These are phyloP conservation scores for Pseudomyrmex concolor DNA, from an alignment of 1,140 invertebrate species.

Conservation along the genomic window DNA sequence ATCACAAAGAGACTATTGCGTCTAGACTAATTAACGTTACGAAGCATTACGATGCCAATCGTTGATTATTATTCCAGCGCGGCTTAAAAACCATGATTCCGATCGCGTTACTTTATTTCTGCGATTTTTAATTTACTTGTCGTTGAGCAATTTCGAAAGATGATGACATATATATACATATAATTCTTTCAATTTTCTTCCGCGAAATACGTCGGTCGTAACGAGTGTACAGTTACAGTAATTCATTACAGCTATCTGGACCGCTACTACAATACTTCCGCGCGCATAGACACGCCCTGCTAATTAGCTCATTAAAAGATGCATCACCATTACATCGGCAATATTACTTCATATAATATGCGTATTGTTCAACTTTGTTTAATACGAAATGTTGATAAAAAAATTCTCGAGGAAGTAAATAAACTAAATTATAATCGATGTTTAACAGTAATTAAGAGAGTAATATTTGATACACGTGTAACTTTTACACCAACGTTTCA, in stretches of 20 bases:
- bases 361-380: too few species aligned
- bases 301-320: slow-evolving; percentile 19
- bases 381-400: too few species aligned
- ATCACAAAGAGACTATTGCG: slow-evolving; percentile 13
- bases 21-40: slow-evolving; percentile 37
- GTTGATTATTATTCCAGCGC: slow-evolving; percentile 23
- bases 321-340: background rate
- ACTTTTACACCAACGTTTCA: too few species aligned
- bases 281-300: background rate
- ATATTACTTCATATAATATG: background rate
- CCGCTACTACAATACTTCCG: background rate
- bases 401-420: too few species aligned
- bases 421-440: too few species aligned
- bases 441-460: too few species aligned
- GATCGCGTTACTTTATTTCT: slow-evolving; percentile 19
- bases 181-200: slow-evolving; percentile 16
- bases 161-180: background rate
- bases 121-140: slow-evolving; percentile 32
- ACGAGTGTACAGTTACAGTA: slow-evolving; percentile 36
- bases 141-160: slow-evolving; percentile 14
- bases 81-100: slow-evolving; percentile 30
- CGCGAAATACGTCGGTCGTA: background rate
- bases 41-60: slow-evolving; percentile 28
- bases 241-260: slow-evolving; percentile 18
- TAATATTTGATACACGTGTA: too few species aligned